phyloP scores from a whole-genome alignment of 2,888 invertebrate genomes.

The Pemphredon lugubris region DNA sequence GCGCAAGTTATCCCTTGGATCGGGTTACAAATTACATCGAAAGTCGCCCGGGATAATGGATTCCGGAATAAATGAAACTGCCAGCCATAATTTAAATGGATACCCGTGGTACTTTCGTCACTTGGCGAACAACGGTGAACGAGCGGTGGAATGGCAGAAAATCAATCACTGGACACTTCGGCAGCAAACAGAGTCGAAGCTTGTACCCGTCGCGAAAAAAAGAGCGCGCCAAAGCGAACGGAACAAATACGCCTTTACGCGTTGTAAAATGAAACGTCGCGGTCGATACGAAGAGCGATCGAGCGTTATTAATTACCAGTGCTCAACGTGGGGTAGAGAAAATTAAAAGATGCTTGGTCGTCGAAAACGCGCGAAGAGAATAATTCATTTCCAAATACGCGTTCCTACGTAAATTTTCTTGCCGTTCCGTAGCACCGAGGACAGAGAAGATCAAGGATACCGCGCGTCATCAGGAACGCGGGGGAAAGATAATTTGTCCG shows the following conservation, averaged over 20 bases:
- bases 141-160: slow-evolving; percentile 53
- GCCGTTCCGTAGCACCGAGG: too few species aligned
- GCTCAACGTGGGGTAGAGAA: too few species aligned
- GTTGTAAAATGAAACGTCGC: slow-evolving; percentile 5
- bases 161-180: slow-evolving; percentile 58
- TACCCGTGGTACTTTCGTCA: slow-evolving; percentile 49
- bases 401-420: too few species aligned
- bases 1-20: slow-evolving; percentile 22
- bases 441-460: too few species aligned
- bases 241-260: slow-evolving; percentile 9
- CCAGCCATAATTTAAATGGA: slow-evolving; percentile 56
- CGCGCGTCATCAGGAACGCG: too few species aligned
- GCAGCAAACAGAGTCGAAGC: slow-evolving; percentile 28
- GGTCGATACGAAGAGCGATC: not conserved
- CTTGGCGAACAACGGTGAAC: slow-evolving; percentile 48
- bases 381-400: too few species aligned
- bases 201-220: slow-evolving; percentile 7
- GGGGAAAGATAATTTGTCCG: too few species aligned
- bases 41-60: slow-evolving; percentile 53
- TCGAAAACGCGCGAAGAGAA: too few species aligned
- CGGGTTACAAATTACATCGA: slow-evolving; percentile 54
- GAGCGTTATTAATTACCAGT: slow-evolving; percentile 25
- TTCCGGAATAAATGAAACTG: slow-evolving; percentile 55
- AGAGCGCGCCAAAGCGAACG: slow-evolving; percentile 6
- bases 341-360: too few species aligned